Percentiles rank a stretch among this genome's conserved stretches.
phyloP scores from a whole-genome alignment of 2,113 vertebrate genomes.

The Anguilla japonica region DNA sequence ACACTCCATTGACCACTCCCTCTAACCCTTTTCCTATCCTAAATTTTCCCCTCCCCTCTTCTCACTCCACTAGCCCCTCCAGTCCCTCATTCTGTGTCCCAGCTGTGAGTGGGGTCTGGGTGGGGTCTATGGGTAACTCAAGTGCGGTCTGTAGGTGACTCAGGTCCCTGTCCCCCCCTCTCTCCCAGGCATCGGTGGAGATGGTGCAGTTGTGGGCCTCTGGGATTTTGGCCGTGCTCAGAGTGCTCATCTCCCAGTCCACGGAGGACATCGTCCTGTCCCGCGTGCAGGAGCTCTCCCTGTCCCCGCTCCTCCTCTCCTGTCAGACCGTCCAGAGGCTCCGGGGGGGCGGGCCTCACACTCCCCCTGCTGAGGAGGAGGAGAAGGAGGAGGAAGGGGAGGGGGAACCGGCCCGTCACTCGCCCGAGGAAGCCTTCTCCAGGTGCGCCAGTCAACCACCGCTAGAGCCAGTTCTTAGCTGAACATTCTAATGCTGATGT shows the following conservation, averaged over 20 bases:
- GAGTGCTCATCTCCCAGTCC: slow-evolving; percentile 94
- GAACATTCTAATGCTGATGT: no score
- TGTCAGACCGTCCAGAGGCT: slow-evolving; percentile 76
- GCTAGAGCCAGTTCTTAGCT: neutral
- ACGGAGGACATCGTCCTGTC: slow-evolving; percentile 96
- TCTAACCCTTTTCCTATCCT: no score
- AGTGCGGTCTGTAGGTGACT: neutral
- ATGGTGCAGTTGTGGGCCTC: slow-evolving; percentile 95
- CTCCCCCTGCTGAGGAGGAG: neutral
- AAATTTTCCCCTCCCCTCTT: no score
- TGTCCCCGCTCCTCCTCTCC: slow-evolving; percentile 84
- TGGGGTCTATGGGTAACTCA: no score
- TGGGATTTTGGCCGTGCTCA: slow-evolving; percentile 88
- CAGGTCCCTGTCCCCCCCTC: neutral
- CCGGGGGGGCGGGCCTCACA: slow-evolving; percentile 60
- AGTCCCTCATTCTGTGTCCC: no score
- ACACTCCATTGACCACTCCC: no score
- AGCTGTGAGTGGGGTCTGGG: no score
- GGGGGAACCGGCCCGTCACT: slow-evolving; percentile 65
- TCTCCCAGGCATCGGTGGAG: slow-evolving; percentile 78
- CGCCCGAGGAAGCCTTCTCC: slow-evolving; percentile 91
- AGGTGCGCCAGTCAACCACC: slow-evolving; percentile 66
- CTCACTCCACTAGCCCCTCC: no score
- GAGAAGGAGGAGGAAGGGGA: slow-evolving; percentile 4
- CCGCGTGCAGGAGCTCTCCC: slow-evolving; percentile 91